Evolutionary conservation across 2,888 invertebrate genomes (phyloP), one percentile per base, ranked within the genome.

Genomic region (Cylindroiulus punctatus): DNA sequence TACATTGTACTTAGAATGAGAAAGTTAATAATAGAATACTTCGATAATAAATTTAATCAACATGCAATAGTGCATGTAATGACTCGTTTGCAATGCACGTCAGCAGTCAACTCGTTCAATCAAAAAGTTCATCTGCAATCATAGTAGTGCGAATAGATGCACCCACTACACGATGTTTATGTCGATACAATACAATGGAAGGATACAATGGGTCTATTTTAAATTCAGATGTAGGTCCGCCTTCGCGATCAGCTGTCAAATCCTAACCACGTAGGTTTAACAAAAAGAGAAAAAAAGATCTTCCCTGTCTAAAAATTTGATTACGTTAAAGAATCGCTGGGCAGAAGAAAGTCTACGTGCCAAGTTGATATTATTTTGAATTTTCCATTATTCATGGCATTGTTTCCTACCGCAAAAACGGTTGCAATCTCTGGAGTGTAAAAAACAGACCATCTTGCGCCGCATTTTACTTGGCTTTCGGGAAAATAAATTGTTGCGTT

Each of bases 321-420:
- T 76, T 76, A 76, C 8, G 12, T 76, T 76, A 76, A 76, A 76
- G 76, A 76, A 76, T 76, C 22, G 76, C 12, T 30, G 26, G 76
- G 76, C 30, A 76, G 76, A 30, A 76, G n/a, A n/a, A n/a, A n/a
- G 14, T 3, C 12, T 76, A 76, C 76, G 76, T 76, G 76, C 76
- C 76, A 12, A 30, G 30, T 30, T 76, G 76, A 76, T 76, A 30
- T 76, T 30, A 76, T 30, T 17, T 76, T 76, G 76, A 76, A 76
- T 76, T 76, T 76, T 76, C 76, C 76, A 76, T 76, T 76, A 76
- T 76, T 76, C 76, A 76, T 76, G 76, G 76, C 76, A 76, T 76
- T 76, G 76, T 76, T 76, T 76, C 76, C 30, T 76, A 76, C 8
- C 8, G 76, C 0, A 76, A 76, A 76, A 76, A 76, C 22, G 76